Evolutionary conservation across 2,888 invertebrate genomes (phyloP).

Genomic region (Apamea sordens): DNA sequence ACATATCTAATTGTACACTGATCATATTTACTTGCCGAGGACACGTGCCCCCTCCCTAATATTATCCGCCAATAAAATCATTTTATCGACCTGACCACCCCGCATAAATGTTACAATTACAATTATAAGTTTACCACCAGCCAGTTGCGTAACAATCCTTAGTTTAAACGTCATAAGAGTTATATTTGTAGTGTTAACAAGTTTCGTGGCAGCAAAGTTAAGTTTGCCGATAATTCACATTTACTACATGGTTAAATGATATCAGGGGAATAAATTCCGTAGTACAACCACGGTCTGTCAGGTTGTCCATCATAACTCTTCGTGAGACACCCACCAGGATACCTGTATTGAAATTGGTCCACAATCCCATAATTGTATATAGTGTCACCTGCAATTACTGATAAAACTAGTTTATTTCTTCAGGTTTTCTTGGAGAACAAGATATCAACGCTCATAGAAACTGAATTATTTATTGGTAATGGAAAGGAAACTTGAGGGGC

Average conservation of each 20-base stretch:
- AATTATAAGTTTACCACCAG: slow-evolving; percentile 15
- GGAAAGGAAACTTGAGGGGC: not conserved
- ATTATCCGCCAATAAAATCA: slow-evolving; percentile 72
- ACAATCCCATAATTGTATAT: slow-evolving; percentile 56
- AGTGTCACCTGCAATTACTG: slow-evolving; percentile 52
- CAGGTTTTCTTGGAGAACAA: slow-evolving; percentile 48
- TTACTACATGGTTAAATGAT: slow-evolving; percentile 70
- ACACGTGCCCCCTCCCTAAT: slow-evolving; percentile 42
- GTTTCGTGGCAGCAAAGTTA: slow-evolving; percentile 23
- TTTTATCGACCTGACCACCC: slow-evolving; percentile 74
- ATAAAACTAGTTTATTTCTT: slow-evolving; percentile 43
- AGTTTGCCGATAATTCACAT: slow-evolving; percentile 55
- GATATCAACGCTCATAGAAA: slow-evolving; percentile 39
- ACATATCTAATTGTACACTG: not conserved
- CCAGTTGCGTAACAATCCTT: not conserved
- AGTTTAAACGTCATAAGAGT: not conserved
- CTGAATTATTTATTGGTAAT: slow-evolving; percentile 46
- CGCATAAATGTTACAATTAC: slow-evolving; percentile 65
- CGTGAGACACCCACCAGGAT: slow-evolving; percentile 63
- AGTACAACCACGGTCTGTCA: slow-evolving; percentile 69
- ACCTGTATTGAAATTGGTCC: slow-evolving; percentile 55
- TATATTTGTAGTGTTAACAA: not conserved
- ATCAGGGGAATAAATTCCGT: slow-evolving; percentile 74
- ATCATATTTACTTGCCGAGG: slow-evolving; percentile 19
- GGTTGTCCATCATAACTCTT: slow-evolving; percentile 70